phyloP scores from a whole-genome alignment of 1,140 invertebrate species.

The Heliconius congener region DNA sequence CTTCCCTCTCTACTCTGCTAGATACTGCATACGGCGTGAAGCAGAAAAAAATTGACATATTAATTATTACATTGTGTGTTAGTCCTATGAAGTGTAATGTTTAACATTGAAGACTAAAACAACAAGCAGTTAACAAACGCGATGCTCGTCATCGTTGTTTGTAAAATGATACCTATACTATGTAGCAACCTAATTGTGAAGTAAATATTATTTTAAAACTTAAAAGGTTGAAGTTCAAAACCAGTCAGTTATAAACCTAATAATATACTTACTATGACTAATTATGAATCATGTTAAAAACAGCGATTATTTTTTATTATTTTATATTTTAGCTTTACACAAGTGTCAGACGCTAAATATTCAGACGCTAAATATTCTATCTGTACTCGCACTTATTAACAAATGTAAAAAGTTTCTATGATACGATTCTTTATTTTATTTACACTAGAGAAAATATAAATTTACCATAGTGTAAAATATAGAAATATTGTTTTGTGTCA shows the following conservation, averaged over 20 bases:
- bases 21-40: too few species aligned
- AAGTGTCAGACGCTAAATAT: too few species aligned
- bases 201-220: conserved; percentile 6
- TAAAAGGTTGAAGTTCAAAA: conserved; percentile 4
- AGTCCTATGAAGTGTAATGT: not conserved
- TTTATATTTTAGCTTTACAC: not conserved
- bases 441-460: too few species aligned
- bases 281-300: not conserved
- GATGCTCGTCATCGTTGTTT: not conserved
- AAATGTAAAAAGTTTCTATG: not conserved
- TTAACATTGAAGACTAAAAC: not conserved
- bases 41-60: not conserved
- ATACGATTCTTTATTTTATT: too few species aligned
- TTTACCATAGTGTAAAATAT: not conserved
- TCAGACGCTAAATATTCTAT: too few species aligned
- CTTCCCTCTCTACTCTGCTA: too few species aligned
- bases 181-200: not conserved
- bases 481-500: conserved; percentile 16
- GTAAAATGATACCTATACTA: not conserved
- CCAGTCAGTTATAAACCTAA: not conserved
- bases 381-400: too few species aligned
- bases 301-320: not conserved
- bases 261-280: not conserved
- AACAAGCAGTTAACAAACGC: not conserved
- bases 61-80: not conserved